phyloP scores from a whole-genome alignment of 2,797 vertebrate species.

The Limnodromus scolopaceus region DNA sequence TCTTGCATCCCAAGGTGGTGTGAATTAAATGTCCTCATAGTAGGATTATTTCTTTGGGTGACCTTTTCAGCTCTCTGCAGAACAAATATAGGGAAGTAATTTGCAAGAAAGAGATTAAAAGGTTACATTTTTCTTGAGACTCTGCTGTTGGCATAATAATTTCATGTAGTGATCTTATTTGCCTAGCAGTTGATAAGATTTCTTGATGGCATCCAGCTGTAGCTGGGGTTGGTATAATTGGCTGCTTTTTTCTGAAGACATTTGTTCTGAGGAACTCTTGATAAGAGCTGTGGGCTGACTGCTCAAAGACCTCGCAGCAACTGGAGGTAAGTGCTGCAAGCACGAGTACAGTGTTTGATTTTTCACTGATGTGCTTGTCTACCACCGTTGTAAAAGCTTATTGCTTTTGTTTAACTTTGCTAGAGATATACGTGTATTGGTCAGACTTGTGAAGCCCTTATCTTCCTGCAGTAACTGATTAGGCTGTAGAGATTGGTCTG shows the following conservation, averaged over 20 bases:
- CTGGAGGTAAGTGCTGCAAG: neutral
- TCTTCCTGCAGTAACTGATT: neutral
- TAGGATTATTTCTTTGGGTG: neutral
- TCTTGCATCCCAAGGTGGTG: neutral
- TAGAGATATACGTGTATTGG: rapidly evolving
- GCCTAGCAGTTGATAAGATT: neutral
- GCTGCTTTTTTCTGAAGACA: neutral
- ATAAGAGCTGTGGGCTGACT: neutral
- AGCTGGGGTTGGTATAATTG: neutral
- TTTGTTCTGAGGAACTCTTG: neutral
- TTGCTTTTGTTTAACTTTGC: neutral
- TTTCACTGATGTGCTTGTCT: neutral
- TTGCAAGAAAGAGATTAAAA: neutral
- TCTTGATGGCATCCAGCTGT: slow-evolving; percentile 2
- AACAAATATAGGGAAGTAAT: neutral
- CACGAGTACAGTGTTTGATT: neutral
- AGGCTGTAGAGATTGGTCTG: neutral
- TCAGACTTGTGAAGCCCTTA: neutral
- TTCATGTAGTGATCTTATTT: neutral
- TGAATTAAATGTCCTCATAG: neutral
- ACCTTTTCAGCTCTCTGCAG: neutral
- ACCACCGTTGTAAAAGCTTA: neutral
- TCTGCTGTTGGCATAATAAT: neutral
- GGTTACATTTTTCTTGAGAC: neutral
- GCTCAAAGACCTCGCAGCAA: neutral